Evolutionary conservation across 2,113 vertebrate genomes (phyloP).

Genomic region (Ictalurus furcatus): DNA sequence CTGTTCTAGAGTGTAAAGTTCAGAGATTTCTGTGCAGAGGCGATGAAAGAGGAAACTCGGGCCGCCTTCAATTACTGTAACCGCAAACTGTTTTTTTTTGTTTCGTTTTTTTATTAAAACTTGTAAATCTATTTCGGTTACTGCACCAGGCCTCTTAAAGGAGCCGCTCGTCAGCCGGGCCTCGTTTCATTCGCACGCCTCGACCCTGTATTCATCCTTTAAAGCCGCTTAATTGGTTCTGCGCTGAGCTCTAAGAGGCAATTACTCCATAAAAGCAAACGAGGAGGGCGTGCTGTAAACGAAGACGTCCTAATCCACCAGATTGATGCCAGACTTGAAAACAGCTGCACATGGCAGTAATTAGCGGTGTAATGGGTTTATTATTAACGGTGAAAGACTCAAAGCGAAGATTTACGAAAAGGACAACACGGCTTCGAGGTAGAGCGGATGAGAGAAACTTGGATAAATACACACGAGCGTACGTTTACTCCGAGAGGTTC

Average conservation of each 20-base stretch:
- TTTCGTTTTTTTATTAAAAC: neutral
- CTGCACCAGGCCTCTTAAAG: conserved; percentile 42
- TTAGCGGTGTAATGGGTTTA: conserved; percentile 54
- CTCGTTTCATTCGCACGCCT: neutral
- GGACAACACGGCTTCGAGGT: conserved; percentile 12
- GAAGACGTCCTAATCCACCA: conserved; percentile 52
- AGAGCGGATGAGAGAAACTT: neutral
- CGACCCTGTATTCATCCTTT: conserved; percentile 43
- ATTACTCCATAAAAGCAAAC: conserved; percentile 57
- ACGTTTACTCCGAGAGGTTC: neutral
- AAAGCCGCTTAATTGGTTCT: conserved; percentile 58
- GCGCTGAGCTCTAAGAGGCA: conserved; percentile 54
- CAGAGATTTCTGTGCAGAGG: conserved; percentile 30
- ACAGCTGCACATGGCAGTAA: conserved; percentile 55
- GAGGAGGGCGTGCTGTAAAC: conserved; percentile 49
- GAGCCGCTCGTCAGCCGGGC: conserved; percentile 1
- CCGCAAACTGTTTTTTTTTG: conserved; percentile 51
- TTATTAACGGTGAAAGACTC: conserved; percentile 45
- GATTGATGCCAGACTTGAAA: conserved; percentile 56
- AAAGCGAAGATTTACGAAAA: conserved; percentile 36
- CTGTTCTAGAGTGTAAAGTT: conserved; percentile 3
- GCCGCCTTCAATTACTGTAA: conserved; percentile 28
- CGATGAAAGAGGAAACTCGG: conserved; percentile 25
- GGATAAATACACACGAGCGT: conserved; percentile 28
- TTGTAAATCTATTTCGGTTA: conserved; percentile 56